phyloP scores from a whole-genome alignment of 2,797 vertebrate species.

The Orestias chungarensis region DNA sequence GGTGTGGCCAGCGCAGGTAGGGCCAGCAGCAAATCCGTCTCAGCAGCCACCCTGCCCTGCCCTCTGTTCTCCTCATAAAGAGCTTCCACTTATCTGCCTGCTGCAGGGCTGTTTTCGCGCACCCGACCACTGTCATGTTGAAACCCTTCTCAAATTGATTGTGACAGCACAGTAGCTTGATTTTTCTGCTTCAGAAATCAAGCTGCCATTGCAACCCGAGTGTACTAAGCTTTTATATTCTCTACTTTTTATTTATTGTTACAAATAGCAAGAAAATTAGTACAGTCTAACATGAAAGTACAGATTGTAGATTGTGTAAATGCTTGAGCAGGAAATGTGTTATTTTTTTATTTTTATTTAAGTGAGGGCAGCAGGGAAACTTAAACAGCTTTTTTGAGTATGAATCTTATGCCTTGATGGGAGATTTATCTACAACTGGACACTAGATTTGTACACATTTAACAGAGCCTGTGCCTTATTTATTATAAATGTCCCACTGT shows the following conservation, averaged over 20 bases:
- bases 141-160: slow-evolving; percentile 80
- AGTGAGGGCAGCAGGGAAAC: slow-evolving; percentile 58
- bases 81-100: slow-evolving; percentile 82
- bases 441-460: slow-evolving; percentile 40
- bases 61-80: slow-evolving; percentile 73
- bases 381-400: slow-evolving; percentile 76
- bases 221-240: slow-evolving; percentile 63
- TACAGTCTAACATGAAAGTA: slow-evolving; percentile 71
- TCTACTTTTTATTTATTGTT: slow-evolving; percentile 24
- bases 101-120: slow-evolving; percentile 74
- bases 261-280: slow-evolving; percentile 66
- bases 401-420: slow-evolving; percentile 54
- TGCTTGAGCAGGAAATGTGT: slow-evolving; percentile 37
- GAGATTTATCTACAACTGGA: slow-evolving; percentile 53
- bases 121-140: slow-evolving; percentile 70
- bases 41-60: slow-evolving; percentile 64
- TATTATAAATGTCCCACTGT: slow-evolving; percentile 9
- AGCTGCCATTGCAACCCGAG: slow-evolving; percentile 64
- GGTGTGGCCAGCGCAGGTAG: slow-evolving; percentile 74
- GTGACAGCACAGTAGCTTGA: slow-evolving; percentile 66
- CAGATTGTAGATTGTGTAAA: slow-evolving; percentile 70
- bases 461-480: slow-evolving; percentile 19
- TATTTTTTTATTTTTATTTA: slow-evolving; percentile 21
- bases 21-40: slow-evolving; percentile 74
- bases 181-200: slow-evolving; percentile 69